Percentiles rank a stretch among this genome's conserved stretches.
Conservation (phyloP, 2,113 vertebrate species). For the Callipepla californica region DNA sequence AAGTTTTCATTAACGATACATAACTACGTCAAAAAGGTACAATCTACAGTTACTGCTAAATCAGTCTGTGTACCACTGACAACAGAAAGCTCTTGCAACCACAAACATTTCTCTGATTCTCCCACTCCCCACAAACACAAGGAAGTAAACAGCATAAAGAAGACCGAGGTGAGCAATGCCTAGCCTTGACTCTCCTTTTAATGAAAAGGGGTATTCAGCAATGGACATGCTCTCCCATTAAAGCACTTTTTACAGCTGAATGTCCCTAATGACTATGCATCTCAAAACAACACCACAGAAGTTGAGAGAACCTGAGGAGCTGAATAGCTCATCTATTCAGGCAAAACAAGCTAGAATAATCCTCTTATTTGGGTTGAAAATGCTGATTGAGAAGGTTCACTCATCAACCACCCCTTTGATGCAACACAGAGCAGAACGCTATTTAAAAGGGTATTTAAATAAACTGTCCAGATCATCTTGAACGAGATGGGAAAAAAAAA, state of each 20-base stretch:
- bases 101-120: background rate
- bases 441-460: background rate
- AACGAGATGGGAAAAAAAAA: background rate
- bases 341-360: conserved; percentile 25
- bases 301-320: background rate
- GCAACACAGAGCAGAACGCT: background rate
- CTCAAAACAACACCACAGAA: background rate
- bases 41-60: background rate
- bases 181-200: background rate
- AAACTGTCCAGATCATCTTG: background rate
- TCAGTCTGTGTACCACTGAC: background rate
- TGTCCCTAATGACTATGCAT: background rate
- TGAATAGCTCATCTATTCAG: background rate
- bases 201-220: background rate
- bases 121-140: background rate
- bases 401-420: background rate
- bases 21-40: background rate
- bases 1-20: background rate
- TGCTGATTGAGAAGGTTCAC: background rate
- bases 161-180: background rate
- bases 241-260: too few species aligned
- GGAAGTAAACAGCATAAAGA: background rate
- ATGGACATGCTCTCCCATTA: background rate
- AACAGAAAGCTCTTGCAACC: background rate
- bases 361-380: conserved; percentile 12